phyloP scores from a whole-genome alignment of 2,888 invertebrate species.

The Drosophila buzzatii region DNA sequence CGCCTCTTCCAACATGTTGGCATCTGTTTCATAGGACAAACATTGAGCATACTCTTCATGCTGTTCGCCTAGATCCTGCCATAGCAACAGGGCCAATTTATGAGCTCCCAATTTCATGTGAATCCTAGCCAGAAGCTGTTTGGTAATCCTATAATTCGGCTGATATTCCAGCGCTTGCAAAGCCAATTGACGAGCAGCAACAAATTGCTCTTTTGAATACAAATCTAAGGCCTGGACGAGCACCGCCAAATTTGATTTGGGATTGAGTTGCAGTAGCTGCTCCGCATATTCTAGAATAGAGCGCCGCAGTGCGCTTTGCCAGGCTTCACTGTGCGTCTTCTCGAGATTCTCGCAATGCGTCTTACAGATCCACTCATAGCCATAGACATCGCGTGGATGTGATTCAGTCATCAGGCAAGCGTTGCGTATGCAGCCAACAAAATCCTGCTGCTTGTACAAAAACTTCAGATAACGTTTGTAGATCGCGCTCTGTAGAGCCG shows the following conservation, averaged over 20 bases:
- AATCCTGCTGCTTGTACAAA: constrained; percentile 84
- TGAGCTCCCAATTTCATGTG: constrained; percentile 86
- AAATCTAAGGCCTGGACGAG: constrained; percentile 88
- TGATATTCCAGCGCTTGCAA: constrained; percentile 84
- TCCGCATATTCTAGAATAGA: constrained; percentile 86
- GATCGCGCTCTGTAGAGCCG: constrained; percentile 52
- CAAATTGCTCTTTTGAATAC: constrained; percentile 86
- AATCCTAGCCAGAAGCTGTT: constrained; percentile 86
- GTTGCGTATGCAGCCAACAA: constrained; percentile 84
- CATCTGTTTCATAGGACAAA: constrained; percentile 72
- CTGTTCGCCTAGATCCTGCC: constrained; percentile 61
- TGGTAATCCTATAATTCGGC: constrained; percentile 85
- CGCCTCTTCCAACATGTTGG: constrained; percentile 85
- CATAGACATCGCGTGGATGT: constrained; percentile 86
- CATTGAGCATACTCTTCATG: constrained; percentile 66
- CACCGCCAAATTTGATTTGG: constrained; percentile 87
- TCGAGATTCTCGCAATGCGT: constrained; percentile 86
- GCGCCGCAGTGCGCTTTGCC: constrained; percentile 52
- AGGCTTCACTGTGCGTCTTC: constrained; percentile 32
- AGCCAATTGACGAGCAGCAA: constrained; percentile 87
- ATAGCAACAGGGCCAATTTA: constrained; percentile 84
- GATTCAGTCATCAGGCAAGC: constrained; percentile 86
- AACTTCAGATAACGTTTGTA: constrained; percentile 83
- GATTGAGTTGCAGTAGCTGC: constrained; percentile 86
- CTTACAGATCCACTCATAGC: constrained; percentile 88